A percentile compares a stretch with the other conserved stretches of the same genome.
These are phyloP conservation scores for Ichneumoninae sp. DNA, from an alignment of 2,888 invertebrate genomes.

Conservation along the genomic window DNA sequence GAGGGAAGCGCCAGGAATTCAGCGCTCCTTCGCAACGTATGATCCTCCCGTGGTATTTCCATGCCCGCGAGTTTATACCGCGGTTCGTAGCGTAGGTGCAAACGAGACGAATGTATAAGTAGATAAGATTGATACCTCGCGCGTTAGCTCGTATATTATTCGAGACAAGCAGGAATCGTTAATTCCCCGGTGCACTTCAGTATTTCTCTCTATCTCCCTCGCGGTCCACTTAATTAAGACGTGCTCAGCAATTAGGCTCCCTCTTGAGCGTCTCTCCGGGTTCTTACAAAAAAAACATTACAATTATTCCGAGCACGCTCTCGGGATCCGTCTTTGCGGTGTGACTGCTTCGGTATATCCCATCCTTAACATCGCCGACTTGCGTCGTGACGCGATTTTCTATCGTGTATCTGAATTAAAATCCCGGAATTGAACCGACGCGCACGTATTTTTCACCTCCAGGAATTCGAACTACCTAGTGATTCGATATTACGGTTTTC, in stretches of 20 bases:
- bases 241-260: conserved; percentile 72
- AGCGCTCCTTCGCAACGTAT: conserved; percentile 6
- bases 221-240: conserved; percentile 74
- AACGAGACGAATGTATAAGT: conserved; percentile 1
- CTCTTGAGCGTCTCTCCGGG: conserved; percentile 60
- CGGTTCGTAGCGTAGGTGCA: neutral
- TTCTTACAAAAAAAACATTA: conserved; percentile 68
- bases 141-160: conserved; percentile 52
- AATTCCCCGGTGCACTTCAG: conserved; percentile 36
- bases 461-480: neutral
- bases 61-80: neutral
- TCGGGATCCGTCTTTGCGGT: conserved; percentile 63
- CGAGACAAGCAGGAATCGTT: conserved; percentile 57
- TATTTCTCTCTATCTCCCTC: conserved; percentile 32
- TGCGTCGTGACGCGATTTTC: conserved; percentile 47
- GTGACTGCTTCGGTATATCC: conserved; percentile 37
- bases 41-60: conserved; percentile 24
- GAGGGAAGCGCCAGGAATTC: conserved; percentile 41
- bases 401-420: conserved; percentile 23
- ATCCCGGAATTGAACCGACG: conserved; percentile 14
- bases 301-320: conserved; percentile 74
- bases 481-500: neutral
- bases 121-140: conserved; percentile 10
- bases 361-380: neutral
- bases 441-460: neutral